Evolutionary conservation across 2,888 invertebrate genomes (phyloP), one percentile per base, ranked within the genome.

Genomic region (Leptopilina myrica): DNA sequence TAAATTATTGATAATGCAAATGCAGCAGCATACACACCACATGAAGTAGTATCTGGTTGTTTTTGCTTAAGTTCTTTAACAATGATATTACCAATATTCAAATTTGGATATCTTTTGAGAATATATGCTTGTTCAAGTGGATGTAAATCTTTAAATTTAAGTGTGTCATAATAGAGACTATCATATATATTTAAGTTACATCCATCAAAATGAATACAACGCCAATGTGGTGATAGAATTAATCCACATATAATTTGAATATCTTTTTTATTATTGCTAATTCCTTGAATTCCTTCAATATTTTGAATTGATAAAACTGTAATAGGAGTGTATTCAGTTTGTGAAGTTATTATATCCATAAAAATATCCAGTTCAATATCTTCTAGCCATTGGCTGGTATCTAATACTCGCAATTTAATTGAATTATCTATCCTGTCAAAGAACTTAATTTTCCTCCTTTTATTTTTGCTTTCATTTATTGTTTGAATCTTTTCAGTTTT

Each of bases 21-120:
- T 15, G 82, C 79, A 46, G 33, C 56, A 56, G 79, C 65, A 11
- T 80, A 80, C 5, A 80, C 80, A 1, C 80, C 78, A 20, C 80
- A 82, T 62, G 76, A 76, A 62, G 56, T 67, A 6, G 0, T 11
- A 40, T 82, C 80, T 1, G 76, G 73, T 53, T 80, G 56, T 66
- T 49, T 46, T 46, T 46, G 46, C 1, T 46, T 46, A 46, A 46
- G 46, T 9, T 7, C 8, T 46, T 7, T 9, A 9, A 46, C 46
- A 46, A 46, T 46, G 46, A 46, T 46, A 46, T 46, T 46, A 46
- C 9, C 9, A 46, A 46, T 46, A 9, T 7, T 46, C 9, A 46
- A 46, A 9, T 46, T 46, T 9, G 46, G 46, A 9, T 46, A 46
- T 7, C 46, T 7, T 46, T 46, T 46, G 9, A 7, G 46, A 46